Percentiles rank a stretch among this genome's conserved stretches.
Conservation (phyloP, 2,113 vertebrate genomes). For the Plestiodon gilberti region DNA sequence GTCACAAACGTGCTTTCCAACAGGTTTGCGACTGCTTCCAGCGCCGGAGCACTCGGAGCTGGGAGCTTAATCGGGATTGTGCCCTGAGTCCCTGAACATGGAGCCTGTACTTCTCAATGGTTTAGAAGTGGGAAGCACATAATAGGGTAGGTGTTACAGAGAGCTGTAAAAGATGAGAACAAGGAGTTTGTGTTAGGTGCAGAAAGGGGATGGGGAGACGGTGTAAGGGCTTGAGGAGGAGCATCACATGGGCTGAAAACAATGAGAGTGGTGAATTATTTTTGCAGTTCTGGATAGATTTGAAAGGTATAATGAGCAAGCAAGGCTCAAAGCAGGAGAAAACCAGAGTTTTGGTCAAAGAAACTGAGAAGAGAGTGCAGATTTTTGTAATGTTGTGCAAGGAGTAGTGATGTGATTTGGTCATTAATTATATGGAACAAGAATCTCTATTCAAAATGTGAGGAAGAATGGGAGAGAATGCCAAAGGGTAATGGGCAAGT, state of each 20-base stretch:
- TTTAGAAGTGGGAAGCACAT: not conserved
- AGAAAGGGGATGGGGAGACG: not conserved
- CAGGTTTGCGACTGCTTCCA: too few relatives aligned
- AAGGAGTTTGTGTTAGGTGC: not conserved
- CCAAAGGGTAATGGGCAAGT: too few relatives aligned
- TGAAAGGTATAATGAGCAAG: not conserved
- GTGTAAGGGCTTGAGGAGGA: not conserved
- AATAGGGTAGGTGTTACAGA: not conserved
- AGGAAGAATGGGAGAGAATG: not conserved
- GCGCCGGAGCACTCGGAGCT: too few relatives aligned
- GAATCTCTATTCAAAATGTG: too few relatives aligned
- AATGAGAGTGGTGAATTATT: not conserved
- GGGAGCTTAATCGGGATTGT: too few relatives aligned
- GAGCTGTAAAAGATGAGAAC: not conserved
- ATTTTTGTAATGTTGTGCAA: not conserved
- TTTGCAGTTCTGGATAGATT: not conserved
- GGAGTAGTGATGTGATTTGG: not conserved
- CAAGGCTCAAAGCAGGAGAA: not conserved
- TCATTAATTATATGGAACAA: too few relatives aligned
- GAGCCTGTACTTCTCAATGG: too few relatives aligned
- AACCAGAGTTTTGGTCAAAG: not conserved
- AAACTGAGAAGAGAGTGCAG: not conserved
- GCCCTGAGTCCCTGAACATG: not conserved
- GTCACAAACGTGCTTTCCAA: too few relatives aligned
- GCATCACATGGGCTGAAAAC: not conserved